Evolutionary conservation across 2,888 invertebrate species (phyloP).

Genomic region (Gandaritis pyraliata): DNA sequence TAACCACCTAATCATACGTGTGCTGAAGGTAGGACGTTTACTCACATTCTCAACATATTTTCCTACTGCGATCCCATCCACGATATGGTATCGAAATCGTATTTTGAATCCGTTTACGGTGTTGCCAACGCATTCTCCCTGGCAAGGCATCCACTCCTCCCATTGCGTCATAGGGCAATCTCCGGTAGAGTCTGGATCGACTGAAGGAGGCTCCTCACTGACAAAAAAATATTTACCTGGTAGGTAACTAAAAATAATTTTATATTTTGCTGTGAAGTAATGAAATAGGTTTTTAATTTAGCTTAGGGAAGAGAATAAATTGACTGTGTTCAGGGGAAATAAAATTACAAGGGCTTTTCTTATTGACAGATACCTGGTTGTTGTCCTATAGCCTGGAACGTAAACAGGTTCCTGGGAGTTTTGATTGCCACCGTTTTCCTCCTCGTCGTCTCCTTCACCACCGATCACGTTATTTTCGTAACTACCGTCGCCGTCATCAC

Average conservation of each 20-base stretch:
- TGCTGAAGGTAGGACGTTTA: not conserved
- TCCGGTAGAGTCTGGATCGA: conserved; percentile 56
- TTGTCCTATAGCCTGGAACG: conserved; percentile 26
- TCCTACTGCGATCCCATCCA: conserved; percentile 56
- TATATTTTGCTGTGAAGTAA: not conserved
- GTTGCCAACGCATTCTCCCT: conserved; percentile 61
- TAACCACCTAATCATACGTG: too few species aligned
- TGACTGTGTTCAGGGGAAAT: too few species aligned
- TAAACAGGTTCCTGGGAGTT: conserved; percentile 15
- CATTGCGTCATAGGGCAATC: conserved; percentile 68
- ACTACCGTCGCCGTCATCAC: not conserved
- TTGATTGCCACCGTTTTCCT: conserved; percentile 2
- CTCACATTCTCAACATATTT: conserved; percentile 52
- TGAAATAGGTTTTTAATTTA: too few species aligned
- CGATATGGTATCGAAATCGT: conserved; percentile 62
- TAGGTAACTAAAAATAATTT: not conserved
- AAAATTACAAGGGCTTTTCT: too few species aligned
- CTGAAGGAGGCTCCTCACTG: conserved; percentile 54
- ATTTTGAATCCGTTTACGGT: conserved; percentile 58
- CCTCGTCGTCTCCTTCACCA: not conserved
- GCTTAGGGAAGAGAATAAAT: too few species aligned
- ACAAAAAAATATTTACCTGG: conserved; percentile 15
- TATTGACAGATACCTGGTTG: conserved; percentile 39
- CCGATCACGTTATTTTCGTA: conserved; percentile 10
- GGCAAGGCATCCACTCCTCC: conserved; percentile 70